A percentile compares a stretch with the other conserved stretches of the same genome.
Evolutionary conservation across 2,888 invertebrate species (phyloP).

Genomic region (Cerastoderma edule): DNA sequence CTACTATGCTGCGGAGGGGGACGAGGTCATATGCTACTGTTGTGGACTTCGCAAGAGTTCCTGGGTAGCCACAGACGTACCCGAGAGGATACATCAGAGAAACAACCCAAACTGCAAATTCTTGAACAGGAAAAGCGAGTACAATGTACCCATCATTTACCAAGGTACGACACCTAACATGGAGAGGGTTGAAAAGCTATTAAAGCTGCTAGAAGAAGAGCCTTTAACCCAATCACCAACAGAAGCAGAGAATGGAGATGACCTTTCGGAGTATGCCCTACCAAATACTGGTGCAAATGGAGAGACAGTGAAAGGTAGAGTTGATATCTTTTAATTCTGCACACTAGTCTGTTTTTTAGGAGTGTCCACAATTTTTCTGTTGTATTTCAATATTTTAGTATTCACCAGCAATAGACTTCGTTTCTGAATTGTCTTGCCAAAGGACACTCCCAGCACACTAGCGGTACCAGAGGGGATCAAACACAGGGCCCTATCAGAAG

Average conservation of each 20-base stretch:
- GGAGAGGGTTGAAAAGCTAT: not conserved
- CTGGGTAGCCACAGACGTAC: constrained; percentile 44
- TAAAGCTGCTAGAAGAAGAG: not conserved
- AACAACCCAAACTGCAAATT: constrained; percentile 48
- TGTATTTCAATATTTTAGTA: too few species aligned
- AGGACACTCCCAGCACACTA: too few species aligned
- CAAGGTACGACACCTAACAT: not conserved
- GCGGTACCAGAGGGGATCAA: too few species aligned
- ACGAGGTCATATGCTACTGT: constrained; percentile 54
- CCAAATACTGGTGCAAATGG: too few species aligned
- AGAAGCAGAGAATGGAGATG: not conserved
- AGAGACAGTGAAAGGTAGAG: too few species aligned
- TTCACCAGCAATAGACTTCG: too few species aligned
- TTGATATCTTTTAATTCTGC: too few species aligned
- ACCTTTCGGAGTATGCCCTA: constrained; percentile 3
- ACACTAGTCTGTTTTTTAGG: too few species aligned
- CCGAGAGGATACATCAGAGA: constrained; percentile 40
- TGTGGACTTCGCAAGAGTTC: constrained; percentile 46
- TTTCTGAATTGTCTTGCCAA: too few species aligned
- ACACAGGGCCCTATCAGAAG: too few species aligned
- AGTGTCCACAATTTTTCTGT: too few species aligned
- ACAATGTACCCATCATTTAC: constrained; percentile 34
- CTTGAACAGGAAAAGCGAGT: constrained; percentile 35
- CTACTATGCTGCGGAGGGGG: constrained; percentile 51
- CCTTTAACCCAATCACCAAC: not conserved